Evolutionary conservation across 2,797 vertebrate species (phyloP), one percentile per base, ranked within the genome.

Genomic region (Caiman crocodilus): DNA sequence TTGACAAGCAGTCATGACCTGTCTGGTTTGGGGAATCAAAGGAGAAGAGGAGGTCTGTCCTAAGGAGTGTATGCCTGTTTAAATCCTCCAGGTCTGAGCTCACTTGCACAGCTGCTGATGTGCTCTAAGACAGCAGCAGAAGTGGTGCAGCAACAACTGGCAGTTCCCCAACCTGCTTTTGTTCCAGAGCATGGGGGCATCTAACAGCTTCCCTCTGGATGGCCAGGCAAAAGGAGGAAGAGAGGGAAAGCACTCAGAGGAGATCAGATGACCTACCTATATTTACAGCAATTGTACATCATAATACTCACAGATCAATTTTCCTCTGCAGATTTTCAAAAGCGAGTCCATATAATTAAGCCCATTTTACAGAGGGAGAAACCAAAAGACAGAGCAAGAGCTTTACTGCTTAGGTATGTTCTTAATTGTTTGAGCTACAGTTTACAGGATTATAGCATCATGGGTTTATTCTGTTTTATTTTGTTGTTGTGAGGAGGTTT

Each of bases 1-100:
- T 50, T 50, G 42, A 50, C 42, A 50, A 50, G 42, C 42, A 50
- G 42, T 50, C 42, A 50, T 50, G 6, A 50, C 42, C 42, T 50
- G 61, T 61, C 78, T 78, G 82, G 56, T 75, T 59, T 74, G 61
- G 65, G 83, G 71, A 76, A 65, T 16, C 58, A 84, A 84, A 84
- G 16, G 32, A 89, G 65, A 71, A 92, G 42, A 20, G 35, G 15
- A 65, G 32, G 18, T 8, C 58, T 67, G 30, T 63, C 15, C 25
- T 84, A 14, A 76, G 56, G 50, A 86, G 71, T 57, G 85, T 35
- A 21, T 20, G 12, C 20, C 23, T 61, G 60, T 25, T 61, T 61
- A 61, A 20, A 61, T 26, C 82, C 80, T 84, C 59, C 15, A 28
- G 57, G 17, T 21, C 23, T 61, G 60, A 13, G 23, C 23, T 12